Evolutionary conservation across 1,140 invertebrate genomes (phyloP).

Genomic region (Harpegnathos saltator): DNA sequence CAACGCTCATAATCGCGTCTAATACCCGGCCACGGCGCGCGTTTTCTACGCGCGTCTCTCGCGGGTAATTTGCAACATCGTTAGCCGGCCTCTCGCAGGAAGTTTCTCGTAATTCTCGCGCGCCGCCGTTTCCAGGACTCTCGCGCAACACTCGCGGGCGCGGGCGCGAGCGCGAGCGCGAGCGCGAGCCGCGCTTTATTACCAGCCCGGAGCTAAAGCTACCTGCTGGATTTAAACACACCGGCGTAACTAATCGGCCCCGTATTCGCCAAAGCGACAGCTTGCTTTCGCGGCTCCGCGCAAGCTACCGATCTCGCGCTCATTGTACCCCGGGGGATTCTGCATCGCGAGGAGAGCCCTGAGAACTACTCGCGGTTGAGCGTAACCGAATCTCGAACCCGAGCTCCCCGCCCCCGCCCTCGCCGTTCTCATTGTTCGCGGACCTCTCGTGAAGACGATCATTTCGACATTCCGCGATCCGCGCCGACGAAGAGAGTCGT

Average conservation of each 20-base stretch:
- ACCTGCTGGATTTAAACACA: slow-evolving; percentile 45
- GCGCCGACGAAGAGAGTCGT: background rate
- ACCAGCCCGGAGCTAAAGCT: slow-evolving; percentile 37
- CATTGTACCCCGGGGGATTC: background rate
- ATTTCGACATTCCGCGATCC: background rate
- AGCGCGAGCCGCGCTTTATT: slow-evolving; percentile 52
- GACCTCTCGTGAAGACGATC: background rate
- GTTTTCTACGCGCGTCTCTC: slow-evolving; percentile 43
- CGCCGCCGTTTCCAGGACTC: slow-evolving; percentile 25
- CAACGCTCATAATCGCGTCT: slow-evolving; percentile 53
- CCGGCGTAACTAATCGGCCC: slow-evolving; percentile 39
- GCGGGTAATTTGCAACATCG: slow-evolving; percentile 53
- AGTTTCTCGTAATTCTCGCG: slow-evolving; percentile 56
- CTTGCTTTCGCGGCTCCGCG: slow-evolving; percentile 11
- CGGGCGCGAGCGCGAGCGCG: no score
- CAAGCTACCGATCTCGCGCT: slow-evolving; percentile 32
- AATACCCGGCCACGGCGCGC: slow-evolving; percentile 16
- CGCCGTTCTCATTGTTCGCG: background rate
- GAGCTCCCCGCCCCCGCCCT: no score
- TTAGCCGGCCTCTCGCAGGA: slow-evolving; percentile 50
- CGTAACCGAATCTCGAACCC: background rate
- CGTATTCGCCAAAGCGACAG: slow-evolving; percentile 9
- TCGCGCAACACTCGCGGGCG: slow-evolving; percentile 43
- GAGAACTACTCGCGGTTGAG: background rate
- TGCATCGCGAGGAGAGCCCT: no score